A percentile compares a stretch with the other conserved stretches of the same genome.
phyloP scores from a whole-genome alignment of 2,797 vertebrate genomes.

The Capromys pilorides region DNA sequence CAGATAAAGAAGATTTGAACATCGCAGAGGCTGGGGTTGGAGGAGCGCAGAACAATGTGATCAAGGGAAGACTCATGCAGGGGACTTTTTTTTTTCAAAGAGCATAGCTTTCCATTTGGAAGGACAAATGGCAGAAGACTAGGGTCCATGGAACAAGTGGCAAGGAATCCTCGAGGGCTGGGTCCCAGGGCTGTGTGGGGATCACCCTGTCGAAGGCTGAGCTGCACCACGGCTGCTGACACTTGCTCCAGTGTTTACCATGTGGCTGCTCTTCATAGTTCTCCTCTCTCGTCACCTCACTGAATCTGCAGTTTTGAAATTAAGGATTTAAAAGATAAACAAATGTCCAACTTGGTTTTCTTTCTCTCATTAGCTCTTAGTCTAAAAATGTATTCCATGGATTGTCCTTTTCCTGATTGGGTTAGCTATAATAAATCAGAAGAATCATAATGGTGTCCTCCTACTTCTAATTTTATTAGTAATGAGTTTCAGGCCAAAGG shows the following conservation, averaged over 20 bases:
- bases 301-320: background rate
- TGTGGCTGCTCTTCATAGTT: background rate
- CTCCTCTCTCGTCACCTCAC: background rate
- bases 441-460: rapidly evolving
- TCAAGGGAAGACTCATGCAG: background rate
- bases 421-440: rapidly evolving
- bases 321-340: background rate
- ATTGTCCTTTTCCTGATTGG: too few relatives aligned
- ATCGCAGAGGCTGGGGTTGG: rapidly evolving
- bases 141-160: rapidly evolving
- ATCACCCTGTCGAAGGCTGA: rapidly evolving
- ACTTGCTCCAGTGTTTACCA: background rate
- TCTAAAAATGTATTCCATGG: background rate
- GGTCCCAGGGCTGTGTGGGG: rapidly evolving
- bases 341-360: background rate
- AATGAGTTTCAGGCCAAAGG: background rate
- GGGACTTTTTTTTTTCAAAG: background rate
- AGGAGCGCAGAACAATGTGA: background rate
- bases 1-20: background rate
- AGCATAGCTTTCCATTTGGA: rapidly evolving
- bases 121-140: rapidly evolving
- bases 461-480: rapidly evolving
- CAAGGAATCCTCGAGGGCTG: rapidly evolving
- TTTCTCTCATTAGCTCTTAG: background rate
- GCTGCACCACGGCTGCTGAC: rapidly evolving